phyloP scores from a whole-genome alignment of 2,113 vertebrate genomes.

The Anarrhichthys ocellatus region DNA sequence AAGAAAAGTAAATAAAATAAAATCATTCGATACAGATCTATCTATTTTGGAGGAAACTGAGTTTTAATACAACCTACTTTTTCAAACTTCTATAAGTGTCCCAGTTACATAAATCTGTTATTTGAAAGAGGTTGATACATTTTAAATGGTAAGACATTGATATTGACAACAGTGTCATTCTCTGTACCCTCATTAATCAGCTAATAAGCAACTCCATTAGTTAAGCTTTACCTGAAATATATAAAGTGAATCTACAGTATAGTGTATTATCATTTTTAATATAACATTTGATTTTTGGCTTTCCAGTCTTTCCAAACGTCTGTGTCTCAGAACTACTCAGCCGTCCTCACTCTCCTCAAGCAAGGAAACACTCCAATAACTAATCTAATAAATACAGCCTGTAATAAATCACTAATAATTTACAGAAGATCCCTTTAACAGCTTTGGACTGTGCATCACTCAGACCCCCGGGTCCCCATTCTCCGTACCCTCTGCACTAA shows the following conservation, averaged over 20 bases:
- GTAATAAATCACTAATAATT: conserved; percentile 79
- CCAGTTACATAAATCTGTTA: not conserved
- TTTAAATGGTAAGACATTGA: not conserved
- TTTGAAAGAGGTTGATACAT: not conserved
- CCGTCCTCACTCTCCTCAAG: conserved; percentile 26
- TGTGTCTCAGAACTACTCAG: not conserved
- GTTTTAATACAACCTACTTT: not conserved
- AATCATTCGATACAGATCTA: not conserved
- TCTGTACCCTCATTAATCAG: conserved; percentile 40
- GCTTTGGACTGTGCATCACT: conserved; percentile 72
- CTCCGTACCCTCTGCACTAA: conserved; percentile 68
- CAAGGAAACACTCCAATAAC: conserved; percentile 64
- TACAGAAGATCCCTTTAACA: conserved; percentile 80
- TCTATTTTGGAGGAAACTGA: not conserved
- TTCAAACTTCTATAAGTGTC: not conserved
- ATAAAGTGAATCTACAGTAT: not conserved
- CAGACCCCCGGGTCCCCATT: conserved; percentile 58
- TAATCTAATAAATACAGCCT: conserved; percentile 61
- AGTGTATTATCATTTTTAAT: not conserved
- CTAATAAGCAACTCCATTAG: conserved; percentile 36
- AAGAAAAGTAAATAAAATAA: not conserved
- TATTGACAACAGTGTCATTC: conserved; percentile 12
- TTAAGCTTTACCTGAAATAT: conserved; percentile 24
- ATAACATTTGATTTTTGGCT: not conserved
- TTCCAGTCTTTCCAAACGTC: conserved; percentile 13